These are phyloP conservation scores for Brachionus manjavacas DNA, from an alignment of 1,140 invertebrate genomes.

Conservation along the genomic window DNA sequence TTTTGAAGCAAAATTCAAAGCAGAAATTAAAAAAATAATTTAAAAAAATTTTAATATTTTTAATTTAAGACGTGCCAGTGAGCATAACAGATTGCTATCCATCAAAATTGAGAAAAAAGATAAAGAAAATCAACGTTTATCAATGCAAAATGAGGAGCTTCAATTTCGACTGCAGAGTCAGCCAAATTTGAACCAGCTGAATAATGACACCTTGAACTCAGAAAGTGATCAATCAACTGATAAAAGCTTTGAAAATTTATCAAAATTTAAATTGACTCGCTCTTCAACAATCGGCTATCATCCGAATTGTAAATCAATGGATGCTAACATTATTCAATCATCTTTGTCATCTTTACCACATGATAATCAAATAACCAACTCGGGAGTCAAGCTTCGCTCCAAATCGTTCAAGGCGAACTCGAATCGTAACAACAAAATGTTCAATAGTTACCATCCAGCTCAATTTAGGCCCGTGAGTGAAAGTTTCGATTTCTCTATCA, in stretches of 20 bases:
- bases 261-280: background rate
- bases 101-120: conserved; percentile 35
- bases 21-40: background rate
- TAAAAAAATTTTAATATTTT: background rate
- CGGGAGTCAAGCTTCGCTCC: background rate
- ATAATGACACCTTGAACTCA: background rate
- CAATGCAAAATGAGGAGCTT: conserved; percentile 41
- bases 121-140: conserved; percentile 41
- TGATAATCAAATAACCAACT: background rate
- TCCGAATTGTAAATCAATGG: background rate
- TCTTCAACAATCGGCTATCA: background rate
- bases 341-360: background rate
- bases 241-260: background rate
- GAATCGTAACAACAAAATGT: background rate
- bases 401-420: conserved; percentile 15
- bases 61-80: background rate
- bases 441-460: conserved; percentile 10
- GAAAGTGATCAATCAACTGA: background rate
- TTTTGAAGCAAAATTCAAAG: background rate
- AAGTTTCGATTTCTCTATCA: conserved; percentile 21
- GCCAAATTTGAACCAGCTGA: conserved; percentile 11
- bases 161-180: conserved; percentile 33
- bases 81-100: background rate
- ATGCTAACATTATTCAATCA: background rate
- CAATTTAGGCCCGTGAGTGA: conserved; percentile 30